phyloP scores from a whole-genome alignment of 1,140 invertebrate species.

The Zeugodacus cucurbitae region DNA sequence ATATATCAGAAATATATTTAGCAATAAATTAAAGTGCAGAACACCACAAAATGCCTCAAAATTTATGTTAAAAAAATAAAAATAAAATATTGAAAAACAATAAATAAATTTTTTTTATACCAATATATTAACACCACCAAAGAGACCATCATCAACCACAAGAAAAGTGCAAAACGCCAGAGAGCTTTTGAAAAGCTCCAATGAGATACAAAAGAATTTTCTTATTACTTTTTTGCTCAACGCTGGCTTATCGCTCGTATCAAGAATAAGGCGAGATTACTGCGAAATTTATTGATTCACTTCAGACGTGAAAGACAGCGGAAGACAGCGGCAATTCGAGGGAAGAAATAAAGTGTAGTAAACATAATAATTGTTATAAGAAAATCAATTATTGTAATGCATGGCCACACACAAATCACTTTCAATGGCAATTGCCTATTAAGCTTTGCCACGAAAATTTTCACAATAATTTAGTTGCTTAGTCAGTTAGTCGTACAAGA shows the following conservation, averaged over 20 bases:
- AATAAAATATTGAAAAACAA: too few species aligned
- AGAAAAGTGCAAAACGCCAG: neutral
- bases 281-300: conserved; percentile 6
- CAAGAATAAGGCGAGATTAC: neutral
- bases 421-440: neutral
- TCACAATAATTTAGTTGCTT: too few species aligned
- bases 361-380: neutral
- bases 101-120: too few species aligned
- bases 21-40: too few species aligned
- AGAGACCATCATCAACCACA: neutral
- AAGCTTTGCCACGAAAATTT: neutral
- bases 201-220: neutral
- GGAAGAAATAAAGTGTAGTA: neutral
- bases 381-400: conserved; percentile 22
- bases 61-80: too few species aligned
- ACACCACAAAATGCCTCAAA: too few species aligned
- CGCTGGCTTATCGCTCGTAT: neutral
- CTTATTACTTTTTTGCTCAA: neutral
- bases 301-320: too few species aligned
- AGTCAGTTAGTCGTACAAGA: too few species aligned
- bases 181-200: neutral
- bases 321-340: neutral
- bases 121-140: too few species aligned
- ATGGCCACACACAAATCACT: neutral
- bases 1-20: too few species aligned